Evolutionary conservation across 2,888 invertebrate genomes (phyloP).

Genomic region (Sinohyriopsis cumingii): DNA sequence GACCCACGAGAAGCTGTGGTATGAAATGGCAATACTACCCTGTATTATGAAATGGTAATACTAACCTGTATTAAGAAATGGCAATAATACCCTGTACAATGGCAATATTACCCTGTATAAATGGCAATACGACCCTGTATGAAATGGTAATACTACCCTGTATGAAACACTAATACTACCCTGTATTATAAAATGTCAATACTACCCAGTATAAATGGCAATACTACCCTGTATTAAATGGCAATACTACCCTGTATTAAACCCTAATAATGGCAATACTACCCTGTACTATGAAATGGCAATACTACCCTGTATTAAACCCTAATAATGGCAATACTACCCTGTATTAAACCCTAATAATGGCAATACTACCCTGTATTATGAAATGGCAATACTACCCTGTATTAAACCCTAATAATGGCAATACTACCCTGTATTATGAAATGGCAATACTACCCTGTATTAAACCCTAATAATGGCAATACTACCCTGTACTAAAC

Average conservation of each 20-base stretch:
- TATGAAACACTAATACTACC: not conserved
- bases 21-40: not conserved
- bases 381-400: not conserved
- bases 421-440: too few relatives aligned
- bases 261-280: not conserved
- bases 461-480: not conserved
- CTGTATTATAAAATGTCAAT: not conserved
- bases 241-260: too few relatives aligned
- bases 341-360: too few relatives aligned
- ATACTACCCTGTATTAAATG: not conserved
- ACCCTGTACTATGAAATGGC: not conserved
- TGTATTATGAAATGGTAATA: not conserved
- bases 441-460: not conserved
- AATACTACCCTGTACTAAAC: not conserved
- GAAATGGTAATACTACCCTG: not conserved
- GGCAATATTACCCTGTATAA: not conserved
- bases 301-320: too few relatives aligned
- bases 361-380: not conserved
- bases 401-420: not conserved
- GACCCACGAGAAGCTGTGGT: too few relatives aligned
- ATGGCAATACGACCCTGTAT: too few relatives aligned
- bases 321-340: not conserved
- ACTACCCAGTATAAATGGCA: too few relatives aligned
- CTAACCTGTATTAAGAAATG: not conserved
- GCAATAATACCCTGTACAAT: too few relatives aligned